Conservation (phyloP, 2,797 vertebrate genomes). For the Pangasius larnaudii region DNA sequence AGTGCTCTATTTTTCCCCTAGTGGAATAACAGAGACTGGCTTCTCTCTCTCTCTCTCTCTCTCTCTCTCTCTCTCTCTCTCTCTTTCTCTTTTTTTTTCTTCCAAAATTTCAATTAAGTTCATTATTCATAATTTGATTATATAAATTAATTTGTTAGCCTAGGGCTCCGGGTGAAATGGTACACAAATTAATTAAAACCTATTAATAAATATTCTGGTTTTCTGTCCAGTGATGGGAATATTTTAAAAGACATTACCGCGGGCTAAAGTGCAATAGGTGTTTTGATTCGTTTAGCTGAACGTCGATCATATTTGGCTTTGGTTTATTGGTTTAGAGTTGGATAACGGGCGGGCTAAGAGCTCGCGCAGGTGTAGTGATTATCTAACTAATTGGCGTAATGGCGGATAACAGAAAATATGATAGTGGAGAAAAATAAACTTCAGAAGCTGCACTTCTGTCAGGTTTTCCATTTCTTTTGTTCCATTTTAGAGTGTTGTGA, state of each 20-base stretch:
- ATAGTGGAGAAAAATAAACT: not conserved
- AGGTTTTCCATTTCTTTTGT: too few species aligned
- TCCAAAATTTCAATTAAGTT: not conserved
- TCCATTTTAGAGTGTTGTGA: too few species aligned
- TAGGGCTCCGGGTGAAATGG: not conserved
- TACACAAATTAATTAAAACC: not conserved
- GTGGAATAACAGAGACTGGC: not conserved
- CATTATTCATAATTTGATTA: not conserved
- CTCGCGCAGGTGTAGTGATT: not conserved
- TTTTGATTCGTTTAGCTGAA: not conserved
- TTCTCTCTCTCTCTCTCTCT: too few species aligned
- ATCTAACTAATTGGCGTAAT: not conserved
- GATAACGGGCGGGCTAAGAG: not conserved
- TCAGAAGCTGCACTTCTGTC: too few species aligned
- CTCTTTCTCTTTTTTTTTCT: not conserved
- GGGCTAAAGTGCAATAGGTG: not conserved
- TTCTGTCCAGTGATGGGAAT: not conserved
- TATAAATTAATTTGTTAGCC: not conserved
- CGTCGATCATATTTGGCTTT: not conserved
- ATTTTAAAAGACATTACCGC: not conserved
- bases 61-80: too few species aligned
- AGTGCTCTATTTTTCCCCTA: not conserved
- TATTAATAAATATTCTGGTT: not conserved
- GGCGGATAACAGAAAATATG: not conserved
- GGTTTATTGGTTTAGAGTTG: not conserved